Base-by-base conservation (phyloP, 2,888 invertebrate species). In the Ophonus ardosiacus region DNA sequence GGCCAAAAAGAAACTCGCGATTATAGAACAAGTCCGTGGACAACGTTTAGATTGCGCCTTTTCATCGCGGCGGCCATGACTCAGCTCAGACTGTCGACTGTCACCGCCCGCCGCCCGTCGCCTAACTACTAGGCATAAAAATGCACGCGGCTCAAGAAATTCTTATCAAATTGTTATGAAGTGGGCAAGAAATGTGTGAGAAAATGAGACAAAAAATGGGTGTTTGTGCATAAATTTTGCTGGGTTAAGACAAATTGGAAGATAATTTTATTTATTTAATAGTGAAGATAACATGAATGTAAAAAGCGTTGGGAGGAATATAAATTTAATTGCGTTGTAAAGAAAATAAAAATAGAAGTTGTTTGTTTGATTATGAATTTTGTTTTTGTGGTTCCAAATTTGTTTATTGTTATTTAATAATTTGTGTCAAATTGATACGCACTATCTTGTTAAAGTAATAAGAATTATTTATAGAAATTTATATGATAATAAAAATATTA, bases 1-100 rank as follows among this genome's bases (percentile, higher is more conserved):
- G 56, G 38, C 80, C 79, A 85, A 85, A 85, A 85, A 85, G 85
- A 85, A 85, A 85, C 84, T 63, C 51, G 63, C 84, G 84, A 84
- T 84, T 84, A 78, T 84, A 63, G 84, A 78, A 84, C 84, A 84
- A 78, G 84, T 51, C 65, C 43, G 78, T 51, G 84, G 84, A 84
- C 84, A 84, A 71, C 82, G 82, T 82, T 82, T 82, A 78, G 78
- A 78, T 57, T 74, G 51, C 74, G 24, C 57, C 78, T 31, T 78
- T 78, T 78, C 78, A 78, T 78, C 56, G 78, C 17, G 57, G 78
- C 21, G 78, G 57, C 56, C 21, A 78, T 78, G 57, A 10, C 8
- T 78, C 57, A 57, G 18, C 43, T 31, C 31, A 31, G 31, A 31
- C 31, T 31, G 31, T 31, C 31, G 31, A 31, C 10, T 43, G 71